These are phyloP conservation scores for Pogonus chalceus DNA, from an alignment of 1,140 invertebrate genomes.

Conservation along the genomic window DNA sequence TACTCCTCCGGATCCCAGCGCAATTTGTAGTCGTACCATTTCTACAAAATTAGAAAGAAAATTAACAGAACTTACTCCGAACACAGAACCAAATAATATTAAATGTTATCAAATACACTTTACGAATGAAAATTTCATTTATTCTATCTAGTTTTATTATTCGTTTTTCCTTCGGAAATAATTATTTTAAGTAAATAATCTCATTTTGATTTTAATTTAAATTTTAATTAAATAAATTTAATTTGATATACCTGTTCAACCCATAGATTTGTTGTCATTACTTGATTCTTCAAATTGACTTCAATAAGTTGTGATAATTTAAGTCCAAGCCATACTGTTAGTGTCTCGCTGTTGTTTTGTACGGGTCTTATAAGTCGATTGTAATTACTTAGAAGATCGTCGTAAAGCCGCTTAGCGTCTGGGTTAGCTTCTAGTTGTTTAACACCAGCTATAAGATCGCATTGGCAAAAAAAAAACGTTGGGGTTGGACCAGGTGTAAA, in stretches of 20 bases:
- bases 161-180: no score
- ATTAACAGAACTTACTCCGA: conserved; percentile 16
- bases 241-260: conserved; percentile 68
- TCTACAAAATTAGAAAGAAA: conserved; percentile 46
- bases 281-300: conserved; percentile 88
- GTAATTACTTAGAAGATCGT: conserved; percentile 89
- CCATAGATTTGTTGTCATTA: conserved; percentile 94
- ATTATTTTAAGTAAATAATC: no score
- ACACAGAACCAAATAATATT: background rate
- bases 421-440: conserved; percentile 70
- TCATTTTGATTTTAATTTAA: no score
- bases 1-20: conserved; percentile 89
- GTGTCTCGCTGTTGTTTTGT: conserved; percentile 83
- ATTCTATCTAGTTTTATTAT: background rate
- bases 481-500: no score
- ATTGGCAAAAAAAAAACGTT: no score
- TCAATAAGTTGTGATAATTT: conserved; percentile 94
- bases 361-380: conserved; percentile 94
- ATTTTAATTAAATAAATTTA: no score
- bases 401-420: conserved; percentile 82
- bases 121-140: background rate
- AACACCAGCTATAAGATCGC: conserved; percentile 29
- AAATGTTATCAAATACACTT: background rate
- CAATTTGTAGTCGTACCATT: conserved; percentile 92
- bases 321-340: conserved; percentile 84